phyloP scores from a whole-genome alignment of 2,888 invertebrate species.

The Apodemia mormo region DNA sequence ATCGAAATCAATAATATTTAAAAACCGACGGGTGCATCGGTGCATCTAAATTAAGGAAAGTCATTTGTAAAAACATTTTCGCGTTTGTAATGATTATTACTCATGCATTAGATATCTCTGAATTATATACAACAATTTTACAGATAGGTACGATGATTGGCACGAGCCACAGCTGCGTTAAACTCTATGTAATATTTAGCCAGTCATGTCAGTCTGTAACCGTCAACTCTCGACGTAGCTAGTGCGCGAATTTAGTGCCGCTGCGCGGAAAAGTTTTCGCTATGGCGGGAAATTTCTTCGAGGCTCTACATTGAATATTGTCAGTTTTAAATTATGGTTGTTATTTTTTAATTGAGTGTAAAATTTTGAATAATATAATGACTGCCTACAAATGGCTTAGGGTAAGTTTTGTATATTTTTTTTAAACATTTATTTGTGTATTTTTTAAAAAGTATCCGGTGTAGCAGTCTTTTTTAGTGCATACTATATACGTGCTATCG shows the following conservation, averaged over 20 bases:
- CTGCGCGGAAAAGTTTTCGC: constrained; percentile 66
- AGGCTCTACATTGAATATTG: constrained; percentile 23
- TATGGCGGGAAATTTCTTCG: constrained; percentile 61
- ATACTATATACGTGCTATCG: neutral
- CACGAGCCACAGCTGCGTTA: constrained; percentile 17
- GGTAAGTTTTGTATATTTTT: neutral
- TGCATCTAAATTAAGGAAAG: too few relatives aligned
- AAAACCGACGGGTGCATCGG: too few relatives aligned
- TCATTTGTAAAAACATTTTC: neutral
- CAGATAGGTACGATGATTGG: neutral
- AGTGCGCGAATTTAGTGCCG: constrained; percentile 45
- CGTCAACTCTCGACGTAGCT: constrained; percentile 48
- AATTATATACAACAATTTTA: constrained; percentile 34
- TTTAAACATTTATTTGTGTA: neutral
- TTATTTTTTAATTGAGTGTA: neutral
- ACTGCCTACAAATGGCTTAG: neutral
- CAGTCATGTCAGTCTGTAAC: constrained; percentile 50
- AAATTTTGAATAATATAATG: neutral
- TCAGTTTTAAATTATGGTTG: constrained; percentile 14
- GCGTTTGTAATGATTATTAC: neutral
- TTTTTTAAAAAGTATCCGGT: neutral
- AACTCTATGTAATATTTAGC: constrained; percentile 25
- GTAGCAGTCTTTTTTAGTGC: neutral
- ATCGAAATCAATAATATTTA: too few relatives aligned
- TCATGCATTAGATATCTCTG: constrained; percentile 24